Evolutionary conservation across 2,113 vertebrate genomes (phyloP), one percentile per base, ranked within the genome.

Genomic region (Pholis gunnellus): DNA sequence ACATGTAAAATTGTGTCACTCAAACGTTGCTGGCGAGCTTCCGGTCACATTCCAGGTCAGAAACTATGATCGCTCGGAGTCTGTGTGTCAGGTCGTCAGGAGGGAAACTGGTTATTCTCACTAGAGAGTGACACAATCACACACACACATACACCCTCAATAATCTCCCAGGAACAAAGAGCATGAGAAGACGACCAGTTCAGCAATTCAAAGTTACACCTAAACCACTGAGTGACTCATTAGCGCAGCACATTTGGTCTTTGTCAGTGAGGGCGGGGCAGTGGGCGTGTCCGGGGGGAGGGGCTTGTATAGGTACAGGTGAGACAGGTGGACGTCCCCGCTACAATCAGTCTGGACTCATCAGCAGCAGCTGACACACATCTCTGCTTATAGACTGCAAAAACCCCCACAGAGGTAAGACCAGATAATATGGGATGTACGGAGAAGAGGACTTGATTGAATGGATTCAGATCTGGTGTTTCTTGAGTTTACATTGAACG

Each of bases 371-470:
- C 38, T 17, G 1, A 18, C 57, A 44, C 61, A 75, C 67, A 81
- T 11, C 77, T 69, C 72, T 68, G 54, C 20, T 15, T 22, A 81
- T 42, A 5, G 70, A 88, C 77, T 0, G 27, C 75, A 78, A 67
- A 73, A 54, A 25, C 18, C 5, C n/a, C 8, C 0, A 4, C 36
- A 17, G 63, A 90, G 93, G 93, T 94, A 93, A 91, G 92, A 78
- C 9, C 9, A 59, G 25, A 31, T 38, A 46, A 20, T 3, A 27
- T 17, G 14, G 54, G 68, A 63, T 68, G 17, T 54, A 11, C 0
- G 17, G 25, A 46, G 14, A 52, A 31, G 25, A 17, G 6, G 56
- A 29, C 48, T 71, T 29, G 0, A 40, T 27, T 22, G 8, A 0
- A 57, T 6, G 29, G 17, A 25, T 38, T 44, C 4, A 36, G 20